These are phyloP conservation scores for Oryzias javanicus DNA, from an alignment of 2,113 vertebrate species.

Conservation along the genomic window DNA sequence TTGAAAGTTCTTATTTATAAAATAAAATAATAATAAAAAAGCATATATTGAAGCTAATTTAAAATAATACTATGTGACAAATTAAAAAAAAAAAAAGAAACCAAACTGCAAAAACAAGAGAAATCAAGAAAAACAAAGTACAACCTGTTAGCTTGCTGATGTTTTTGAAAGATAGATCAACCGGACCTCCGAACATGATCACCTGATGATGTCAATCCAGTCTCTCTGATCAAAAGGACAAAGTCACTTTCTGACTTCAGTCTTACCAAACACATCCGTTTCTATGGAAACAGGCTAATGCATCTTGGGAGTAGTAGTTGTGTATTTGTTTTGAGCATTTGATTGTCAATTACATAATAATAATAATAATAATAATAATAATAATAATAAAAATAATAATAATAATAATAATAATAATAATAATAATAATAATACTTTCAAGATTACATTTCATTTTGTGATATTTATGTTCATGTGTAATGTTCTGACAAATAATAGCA, in stretches of 20 bases:
- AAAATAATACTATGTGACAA: not conserved
- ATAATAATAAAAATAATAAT: too few species aligned
- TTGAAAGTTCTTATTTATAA: too few species aligned
- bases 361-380: too few species aligned
- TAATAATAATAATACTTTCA: too few species aligned
- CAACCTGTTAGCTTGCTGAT: conserved; percentile 55
- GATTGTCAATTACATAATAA: too few species aligned
- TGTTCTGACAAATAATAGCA: too few species aligned
- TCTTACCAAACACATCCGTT: not conserved
- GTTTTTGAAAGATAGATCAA: conserved; percentile 64
- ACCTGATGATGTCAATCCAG: not conserved
- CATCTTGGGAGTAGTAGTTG: conserved; percentile 7
- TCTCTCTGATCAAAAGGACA: conserved; percentile 7
- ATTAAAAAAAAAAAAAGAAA: not conserved
- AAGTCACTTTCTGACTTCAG: not conserved
- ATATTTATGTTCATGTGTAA: too few species aligned
- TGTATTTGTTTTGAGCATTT: too few species aligned
- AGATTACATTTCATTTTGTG: too few species aligned
- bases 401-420: too few species aligned
- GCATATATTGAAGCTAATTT: too few species aligned
- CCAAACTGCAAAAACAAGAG: not conserved
- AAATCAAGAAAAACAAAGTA: not conserved
- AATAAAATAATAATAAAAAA: too few species aligned
- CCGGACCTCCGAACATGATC: conserved; percentile 55
- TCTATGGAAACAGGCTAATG: conserved; percentile 3